Conservation (phyloP, 2,797 vertebrate species). For the Myripristis murdjan region DNA sequence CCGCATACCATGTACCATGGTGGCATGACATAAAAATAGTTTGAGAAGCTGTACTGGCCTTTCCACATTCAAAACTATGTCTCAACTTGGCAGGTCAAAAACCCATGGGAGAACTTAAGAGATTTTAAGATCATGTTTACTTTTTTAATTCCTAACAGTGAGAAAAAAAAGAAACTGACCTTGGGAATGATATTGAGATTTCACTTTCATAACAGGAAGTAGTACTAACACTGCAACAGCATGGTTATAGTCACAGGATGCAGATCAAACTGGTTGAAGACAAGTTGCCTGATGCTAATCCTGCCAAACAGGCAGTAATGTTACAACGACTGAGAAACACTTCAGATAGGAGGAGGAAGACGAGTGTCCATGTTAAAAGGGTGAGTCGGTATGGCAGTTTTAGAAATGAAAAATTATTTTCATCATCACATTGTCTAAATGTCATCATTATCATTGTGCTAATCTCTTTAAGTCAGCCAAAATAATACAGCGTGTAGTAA, state of each 20-base stretch:
- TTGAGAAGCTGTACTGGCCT: slow-evolving; percentile 31
- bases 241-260: slow-evolving; percentile 30
- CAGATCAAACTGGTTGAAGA: slow-evolving; percentile 2
- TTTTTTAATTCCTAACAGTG: slow-evolving; percentile 51
- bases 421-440: too few relatives aligned
- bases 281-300: slow-evolving; percentile 32
- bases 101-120: slow-evolving; percentile 29
- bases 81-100: slow-evolving; percentile 20
- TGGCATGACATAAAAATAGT: slow-evolving; percentile 61
- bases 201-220: slow-evolving; percentile 73
- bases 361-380: too few relatives aligned
- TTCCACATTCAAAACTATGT: slow-evolving; percentile 36
- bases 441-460: too few relatives aligned
- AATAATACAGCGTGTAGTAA: too few relatives aligned
- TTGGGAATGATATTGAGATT: slow-evolving; percentile 56
- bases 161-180: slow-evolving; percentile 66
- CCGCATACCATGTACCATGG: slow-evolving; percentile 53
- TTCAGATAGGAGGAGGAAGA: too few relatives aligned
- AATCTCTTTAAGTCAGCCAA: too few relatives aligned
- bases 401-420: too few relatives aligned
- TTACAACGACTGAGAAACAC: slow-evolving; percentile 31
- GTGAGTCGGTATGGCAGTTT: too few relatives aligned
- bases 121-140: slow-evolving; percentile 13
- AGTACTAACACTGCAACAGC: slow-evolving; percentile 22
- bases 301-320: slow-evolving; percentile 34